A percentile compares a stretch with the other conserved stretches of the same genome.
Conservation (phyloP, 2,888 invertebrate genomes). For the Schizotus pectinicornis region DNA sequence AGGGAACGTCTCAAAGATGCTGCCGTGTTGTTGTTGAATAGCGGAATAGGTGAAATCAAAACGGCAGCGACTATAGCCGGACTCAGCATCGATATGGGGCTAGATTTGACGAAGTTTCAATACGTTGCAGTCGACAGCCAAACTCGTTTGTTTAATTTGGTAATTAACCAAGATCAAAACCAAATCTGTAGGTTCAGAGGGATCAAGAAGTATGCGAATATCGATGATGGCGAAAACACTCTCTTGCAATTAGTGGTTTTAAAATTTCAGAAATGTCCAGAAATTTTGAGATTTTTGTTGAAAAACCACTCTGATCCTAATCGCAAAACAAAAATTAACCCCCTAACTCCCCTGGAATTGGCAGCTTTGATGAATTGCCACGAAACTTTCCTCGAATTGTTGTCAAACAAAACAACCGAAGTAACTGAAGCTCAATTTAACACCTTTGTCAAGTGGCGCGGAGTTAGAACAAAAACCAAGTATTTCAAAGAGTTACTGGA, state of each 20-base stretch:
- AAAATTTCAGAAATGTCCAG: background rate
- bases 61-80: too few species aligned
- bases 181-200: background rate
- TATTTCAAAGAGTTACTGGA: background rate
- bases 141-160: background rate
- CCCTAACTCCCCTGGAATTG: background rate
- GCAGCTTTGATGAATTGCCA: background rate
- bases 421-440: background rate
- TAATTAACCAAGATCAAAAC: background rate
- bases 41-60: too few species aligned
- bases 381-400: background rate
- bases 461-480: background rate
- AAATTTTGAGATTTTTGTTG: background rate
- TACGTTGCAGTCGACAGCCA: background rate
- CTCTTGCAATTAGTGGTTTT: slow-evolving; percentile 6
- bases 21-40: background rate
- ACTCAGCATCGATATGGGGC: too few species aligned
- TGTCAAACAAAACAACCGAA: background rate
- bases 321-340: background rate
- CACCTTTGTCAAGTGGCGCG: slow-evolving; percentile 1
- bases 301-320: slow-evolving; percentile 2
- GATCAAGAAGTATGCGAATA: slow-evolving; percentile 1
- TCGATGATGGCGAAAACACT: slow-evolving; percentile 15
- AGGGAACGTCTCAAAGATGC: background rate
- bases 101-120: background rate